Base-by-base conservation (phyloP, 2,113 vertebrate species). In the Neogale vison region DNA sequence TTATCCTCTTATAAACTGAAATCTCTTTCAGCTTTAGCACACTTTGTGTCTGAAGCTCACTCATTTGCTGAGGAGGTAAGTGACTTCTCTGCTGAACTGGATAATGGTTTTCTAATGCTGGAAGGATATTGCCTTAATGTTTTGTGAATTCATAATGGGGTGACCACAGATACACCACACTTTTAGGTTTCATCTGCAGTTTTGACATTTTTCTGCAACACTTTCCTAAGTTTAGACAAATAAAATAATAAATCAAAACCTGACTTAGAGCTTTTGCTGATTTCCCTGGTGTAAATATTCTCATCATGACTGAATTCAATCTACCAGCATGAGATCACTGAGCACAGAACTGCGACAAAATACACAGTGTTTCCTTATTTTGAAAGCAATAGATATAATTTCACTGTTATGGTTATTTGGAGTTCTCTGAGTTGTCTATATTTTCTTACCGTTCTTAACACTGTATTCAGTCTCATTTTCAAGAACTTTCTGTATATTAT, bases 211-310 rank as follows among this genome's bases (percentile, higher is more conserved):
- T 87, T 93, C 18, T 79, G n/a, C 52, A 52, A 52, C 18, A 71
- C 2, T 77, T 96, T 85, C 88, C 91, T 93, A 94, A 94, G 45
- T 90, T 92, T 80, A 90, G 93, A 84, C 34, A 94, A 80, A n/a
- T 14, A 77, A 71, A 67, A 85, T 69, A 90, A 85, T 82, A 74
- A 91, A 55, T 61, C 55, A 79, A 94, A 63, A 9, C 1, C 29
- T 45, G 39, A 82, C 59, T 59, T 74, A 9, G 45, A 92, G 34
- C 42, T 74, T 69, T 87, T 96, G 69, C 87, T 87, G 47, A 86
- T 95, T 80, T 96, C 50, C n/a, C 13, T 81, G 80, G 31, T 88
- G 42, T 67, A 88, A 91, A 72, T 61, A 95, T 89, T 89, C n/a
- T 42, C 18, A 74, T 50, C 14, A 69, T 57, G 45, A 23, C 24